Percentiles rank a stretch among this genome's conserved stretches.
Conservation (phyloP, 2,797 vertebrate genomes). For the Coranthus polyacanthus region DNA sequence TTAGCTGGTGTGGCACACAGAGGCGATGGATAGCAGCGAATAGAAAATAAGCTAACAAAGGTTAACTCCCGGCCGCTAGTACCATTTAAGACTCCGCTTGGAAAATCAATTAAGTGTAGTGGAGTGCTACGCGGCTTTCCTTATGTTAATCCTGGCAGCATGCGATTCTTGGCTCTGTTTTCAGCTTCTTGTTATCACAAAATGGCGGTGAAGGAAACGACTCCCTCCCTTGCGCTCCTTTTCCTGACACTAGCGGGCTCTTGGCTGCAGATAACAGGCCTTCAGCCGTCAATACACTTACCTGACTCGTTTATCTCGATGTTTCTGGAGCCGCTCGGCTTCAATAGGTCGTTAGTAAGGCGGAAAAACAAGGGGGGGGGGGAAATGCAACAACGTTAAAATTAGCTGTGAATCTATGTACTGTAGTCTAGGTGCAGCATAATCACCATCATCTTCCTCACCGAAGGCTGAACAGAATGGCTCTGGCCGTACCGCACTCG, state of each 20-base stretch:
- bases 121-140: not conserved
- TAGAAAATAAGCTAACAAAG: conserved; percentile 37
- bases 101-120: not conserved
- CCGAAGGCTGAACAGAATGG: conserved; percentile 64
- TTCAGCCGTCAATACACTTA: conserved; percentile 64
- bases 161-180: conserved; percentile 67
- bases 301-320: conserved; percentile 66
- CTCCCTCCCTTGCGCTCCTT: conserved; percentile 85
- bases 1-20: conserved; percentile 50
- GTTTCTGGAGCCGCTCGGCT: conserved; percentile 34
- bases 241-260: conserved; percentile 80
- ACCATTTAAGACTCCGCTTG: conserved; percentile 26
- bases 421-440: conserved; percentile 44
- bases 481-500: conserved; percentile 58
- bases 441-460: conserved; percentile 74
- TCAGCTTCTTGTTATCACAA: conserved; percentile 87
- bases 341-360: not conserved
- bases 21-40: conserved; percentile 23
- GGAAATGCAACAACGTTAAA: not conserved
- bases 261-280: conserved; percentile 59
- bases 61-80: conserved; percentile 33
- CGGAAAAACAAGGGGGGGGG: not conserved
- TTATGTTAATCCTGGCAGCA: conserved; percentile 17
- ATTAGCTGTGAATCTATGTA: conserved; percentile 39
- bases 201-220: conserved; percentile 91